phyloP scores from a whole-genome alignment of 2,888 invertebrate genomes.

The Torymus aiolomorphi region DNA sequence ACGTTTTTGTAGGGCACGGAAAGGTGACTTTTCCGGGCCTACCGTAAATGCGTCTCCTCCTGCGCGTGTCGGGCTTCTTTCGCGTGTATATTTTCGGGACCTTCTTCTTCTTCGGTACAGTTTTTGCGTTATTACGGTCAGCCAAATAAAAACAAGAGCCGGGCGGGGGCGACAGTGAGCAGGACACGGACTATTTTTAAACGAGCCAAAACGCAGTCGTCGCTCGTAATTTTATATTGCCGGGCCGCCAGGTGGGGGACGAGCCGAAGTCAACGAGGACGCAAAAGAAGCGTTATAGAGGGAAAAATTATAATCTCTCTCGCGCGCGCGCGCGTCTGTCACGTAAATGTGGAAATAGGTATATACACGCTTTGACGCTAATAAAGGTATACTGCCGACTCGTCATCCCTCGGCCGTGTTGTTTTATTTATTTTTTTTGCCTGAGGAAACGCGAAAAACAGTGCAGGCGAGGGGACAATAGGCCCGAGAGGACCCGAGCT shows the following conservation, averaged over 20 bases:
- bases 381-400: conserved; percentile 40
- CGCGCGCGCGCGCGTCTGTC: background rate
- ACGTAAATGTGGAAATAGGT: background rate
- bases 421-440: background rate
- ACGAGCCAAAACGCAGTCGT: conserved; percentile 57
- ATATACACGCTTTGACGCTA: conserved; percentile 38
- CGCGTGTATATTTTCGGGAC: conserved; percentile 60
- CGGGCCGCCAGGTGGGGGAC: conserved; percentile 21
- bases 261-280: background rate
- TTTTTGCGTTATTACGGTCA: conserved; percentile 74
- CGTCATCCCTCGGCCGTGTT: background rate
- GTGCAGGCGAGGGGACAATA: background rate
- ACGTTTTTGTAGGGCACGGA: conserved; percentile 66
- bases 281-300: background rate
- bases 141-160: conserved; percentile 69
- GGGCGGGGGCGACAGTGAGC: background rate
- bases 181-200: conserved; percentile 67
- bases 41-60: conserved; percentile 55
- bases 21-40: conserved; percentile 59
- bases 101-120: conserved; percentile 67
- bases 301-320: conserved; percentile 8
- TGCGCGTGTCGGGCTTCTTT: conserved; percentile 47
- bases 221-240: conserved; percentile 67
- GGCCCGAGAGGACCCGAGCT: background rate
- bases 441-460: background rate